A percentile compares a stretch with the other conserved stretches of the same genome.
These are phyloP conservation scores for Cochlearius cochlearius DNA, from an alignment of 2,113 vertebrate species.

Conservation along the genomic window DNA sequence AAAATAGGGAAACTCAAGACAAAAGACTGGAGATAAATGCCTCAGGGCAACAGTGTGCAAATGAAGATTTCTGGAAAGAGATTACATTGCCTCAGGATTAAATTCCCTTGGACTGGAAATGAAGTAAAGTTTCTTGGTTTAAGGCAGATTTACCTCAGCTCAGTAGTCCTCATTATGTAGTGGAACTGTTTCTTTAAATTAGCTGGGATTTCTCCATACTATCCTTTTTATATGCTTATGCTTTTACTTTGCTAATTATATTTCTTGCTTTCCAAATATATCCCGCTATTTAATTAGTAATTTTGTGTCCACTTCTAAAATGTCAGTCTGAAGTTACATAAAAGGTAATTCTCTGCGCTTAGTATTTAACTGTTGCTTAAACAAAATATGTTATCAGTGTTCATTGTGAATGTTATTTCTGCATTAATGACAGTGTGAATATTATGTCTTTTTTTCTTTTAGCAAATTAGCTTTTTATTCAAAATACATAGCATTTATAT, in stretches of 20 bases:
- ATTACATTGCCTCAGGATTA: background rate
- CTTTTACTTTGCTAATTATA: background rate
- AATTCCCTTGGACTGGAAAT: background rate
- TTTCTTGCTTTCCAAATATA: background rate
- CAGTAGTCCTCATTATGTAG: background rate
- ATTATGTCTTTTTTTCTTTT: background rate
- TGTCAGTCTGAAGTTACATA: background rate
- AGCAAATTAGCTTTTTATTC: background rate
- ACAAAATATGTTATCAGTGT: background rate
- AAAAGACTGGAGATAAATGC: background rate
- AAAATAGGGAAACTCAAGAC: background rate
- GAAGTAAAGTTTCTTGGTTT: background rate
- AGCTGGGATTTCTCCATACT: background rate
- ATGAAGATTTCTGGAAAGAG: background rate
- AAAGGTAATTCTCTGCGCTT: background rate
- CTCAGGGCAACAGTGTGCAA: background rate
- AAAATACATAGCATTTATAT: background rate
- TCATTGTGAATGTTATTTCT: background rate
- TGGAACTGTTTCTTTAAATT: background rate
- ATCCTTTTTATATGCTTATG: background rate
- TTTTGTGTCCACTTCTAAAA: constrained; percentile 2
- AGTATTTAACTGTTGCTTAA: background rate
- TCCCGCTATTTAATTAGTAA: background rate
- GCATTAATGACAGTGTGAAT: background rate
- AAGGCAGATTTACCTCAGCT: background rate